A percentile compares a stretch with the other conserved stretches of the same genome.
Evolutionary conservation across 2,797 vertebrate genomes (phyloP).

Genomic region (Thaleichthys pacificus): DNA sequence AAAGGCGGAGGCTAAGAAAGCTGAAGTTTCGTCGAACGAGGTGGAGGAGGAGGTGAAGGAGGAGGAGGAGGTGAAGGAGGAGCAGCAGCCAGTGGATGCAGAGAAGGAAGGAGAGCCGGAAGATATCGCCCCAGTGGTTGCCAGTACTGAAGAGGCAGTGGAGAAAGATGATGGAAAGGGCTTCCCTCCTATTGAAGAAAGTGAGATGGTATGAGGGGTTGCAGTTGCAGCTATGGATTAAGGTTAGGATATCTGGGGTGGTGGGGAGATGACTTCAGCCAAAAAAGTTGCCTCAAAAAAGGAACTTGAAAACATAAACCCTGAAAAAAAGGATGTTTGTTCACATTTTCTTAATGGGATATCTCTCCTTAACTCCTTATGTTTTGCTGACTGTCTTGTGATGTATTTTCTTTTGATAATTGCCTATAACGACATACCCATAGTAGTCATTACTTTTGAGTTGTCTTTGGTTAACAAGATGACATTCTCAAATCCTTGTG

Average conservation of each 20-base stretch:
- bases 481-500: no score
- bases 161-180: slow-evolving; percentile 19
- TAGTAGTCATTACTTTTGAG: no score
- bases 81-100: not conserved
- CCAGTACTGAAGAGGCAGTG: not conserved
- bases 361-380: slow-evolving; percentile 44
- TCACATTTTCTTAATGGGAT: slow-evolving; percentile 49
- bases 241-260: slow-evolving; percentile 28
- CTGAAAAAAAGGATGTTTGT: slow-evolving; percentile 42
- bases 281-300: slow-evolving; percentile 11
- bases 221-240: slow-evolving; percentile 7
- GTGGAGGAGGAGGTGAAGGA: not conserved
- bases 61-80: not conserved
- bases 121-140: not conserved
- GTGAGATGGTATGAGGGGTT: not conserved
- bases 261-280: not conserved
- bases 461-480: no score
- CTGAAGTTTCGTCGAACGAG: not conserved
- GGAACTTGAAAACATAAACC: slow-evolving; percentile 24
- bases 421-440: slow-evolving; percentile 6
- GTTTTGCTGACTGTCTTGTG: slow-evolving; percentile 40
- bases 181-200: slow-evolving; percentile 17
- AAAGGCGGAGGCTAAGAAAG: not conserved
- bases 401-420: slow-evolving; percentile 18
- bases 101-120: slow-evolving; percentile 8